These are phyloP conservation scores for Paedocypris micromegethes DNA, from an alignment of 2,797 vertebrate genomes.

Conservation along the genomic window DNA sequence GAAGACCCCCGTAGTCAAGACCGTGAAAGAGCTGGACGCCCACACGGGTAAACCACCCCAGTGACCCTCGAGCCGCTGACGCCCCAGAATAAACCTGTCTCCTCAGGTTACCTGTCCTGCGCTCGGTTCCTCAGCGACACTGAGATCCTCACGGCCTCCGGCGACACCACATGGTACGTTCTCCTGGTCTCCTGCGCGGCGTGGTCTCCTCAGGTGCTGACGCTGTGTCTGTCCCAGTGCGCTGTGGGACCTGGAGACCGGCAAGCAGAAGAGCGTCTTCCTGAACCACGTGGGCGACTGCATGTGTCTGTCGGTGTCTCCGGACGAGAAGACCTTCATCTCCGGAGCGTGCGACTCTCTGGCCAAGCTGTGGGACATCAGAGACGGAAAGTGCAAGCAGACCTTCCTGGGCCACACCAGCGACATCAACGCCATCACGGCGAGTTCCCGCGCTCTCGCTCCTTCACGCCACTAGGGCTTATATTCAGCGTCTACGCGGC, in stretches of 20 bases:
- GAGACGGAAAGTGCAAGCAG: constrained; percentile 86
- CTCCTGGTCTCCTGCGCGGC: neutral
- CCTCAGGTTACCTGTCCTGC: constrained; percentile 80
- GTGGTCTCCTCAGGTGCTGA: no score
- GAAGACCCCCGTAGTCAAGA: constrained; percentile 76
- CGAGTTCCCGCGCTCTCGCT: constrained; percentile 55
- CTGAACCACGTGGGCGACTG: constrained; percentile 91
- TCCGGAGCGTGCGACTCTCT: constrained; percentile 92
- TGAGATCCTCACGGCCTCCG: constrained; percentile 84
- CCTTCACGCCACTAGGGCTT: no score
- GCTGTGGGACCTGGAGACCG: constrained; percentile 94
- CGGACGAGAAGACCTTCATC: constrained; percentile 82
- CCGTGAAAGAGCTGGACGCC: constrained; percentile 79
- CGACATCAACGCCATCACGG: constrained; percentile 90
- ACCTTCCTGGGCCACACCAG: constrained; percentile 91
- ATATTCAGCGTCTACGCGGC: no score
- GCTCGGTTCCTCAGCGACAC: constrained; percentile 80
- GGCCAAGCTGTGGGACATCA: constrained; percentile 94
- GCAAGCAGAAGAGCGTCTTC: constrained; percentile 83
- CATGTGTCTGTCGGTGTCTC: constrained; percentile 86
- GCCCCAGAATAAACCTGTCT: neutral
- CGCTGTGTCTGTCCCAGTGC: constrained; percentile 60
- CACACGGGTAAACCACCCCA: constrained; percentile 71
- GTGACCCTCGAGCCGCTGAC: no score
- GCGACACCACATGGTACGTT: constrained; percentile 84